These are phyloP conservation scores for Diadumene lineata DNA, from an alignment of 92 coral and sea anemone species.

Conservation along the genomic window DNA sequence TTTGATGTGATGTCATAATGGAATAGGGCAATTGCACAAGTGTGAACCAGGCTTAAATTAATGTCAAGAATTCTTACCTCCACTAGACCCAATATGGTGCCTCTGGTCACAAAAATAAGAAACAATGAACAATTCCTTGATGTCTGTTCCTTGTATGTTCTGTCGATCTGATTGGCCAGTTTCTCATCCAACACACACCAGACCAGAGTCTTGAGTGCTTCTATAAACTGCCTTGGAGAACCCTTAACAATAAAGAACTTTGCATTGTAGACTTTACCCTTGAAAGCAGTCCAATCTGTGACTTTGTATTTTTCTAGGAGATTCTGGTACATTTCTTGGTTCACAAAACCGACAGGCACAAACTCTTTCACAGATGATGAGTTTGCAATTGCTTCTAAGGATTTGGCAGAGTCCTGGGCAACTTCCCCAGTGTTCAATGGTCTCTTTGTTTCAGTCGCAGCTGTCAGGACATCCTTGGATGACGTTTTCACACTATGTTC, in stretches of 20 bases:
- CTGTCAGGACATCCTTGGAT: too few species aligned
- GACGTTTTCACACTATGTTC: too few species aligned
- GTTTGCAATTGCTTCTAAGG: not conserved
- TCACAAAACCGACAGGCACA: not conserved
- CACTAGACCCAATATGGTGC: conserved; percentile 1
- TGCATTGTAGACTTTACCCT: not conserved
- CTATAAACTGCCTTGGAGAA: conserved; percentile 7
- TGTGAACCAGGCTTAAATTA: too few species aligned
- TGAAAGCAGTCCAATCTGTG: not conserved
- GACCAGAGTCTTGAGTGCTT: conserved; percentile 27
- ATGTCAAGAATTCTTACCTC: not conserved
- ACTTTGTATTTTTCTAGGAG: conserved; percentile 12
- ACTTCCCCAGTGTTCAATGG: too few species aligned
- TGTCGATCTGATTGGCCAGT: conserved; percentile 4
- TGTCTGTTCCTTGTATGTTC: conserved; percentile 15
- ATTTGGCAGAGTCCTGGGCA: not conserved
- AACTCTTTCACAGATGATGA: not conserved
- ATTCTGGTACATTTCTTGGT: conserved; percentile 6
- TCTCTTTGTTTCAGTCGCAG: too few species aligned
- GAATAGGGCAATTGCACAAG: too few species aligned
- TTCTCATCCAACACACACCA: conserved; percentile 32
- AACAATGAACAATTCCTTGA: not conserved
- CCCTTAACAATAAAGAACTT: conserved; percentile 16
- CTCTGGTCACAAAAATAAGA: conserved; percentile 3
- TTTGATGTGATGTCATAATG: too few species aligned